phyloP scores from a whole-genome alignment of 2,888 invertebrate genomes.

The Geophilus truncorum region DNA sequence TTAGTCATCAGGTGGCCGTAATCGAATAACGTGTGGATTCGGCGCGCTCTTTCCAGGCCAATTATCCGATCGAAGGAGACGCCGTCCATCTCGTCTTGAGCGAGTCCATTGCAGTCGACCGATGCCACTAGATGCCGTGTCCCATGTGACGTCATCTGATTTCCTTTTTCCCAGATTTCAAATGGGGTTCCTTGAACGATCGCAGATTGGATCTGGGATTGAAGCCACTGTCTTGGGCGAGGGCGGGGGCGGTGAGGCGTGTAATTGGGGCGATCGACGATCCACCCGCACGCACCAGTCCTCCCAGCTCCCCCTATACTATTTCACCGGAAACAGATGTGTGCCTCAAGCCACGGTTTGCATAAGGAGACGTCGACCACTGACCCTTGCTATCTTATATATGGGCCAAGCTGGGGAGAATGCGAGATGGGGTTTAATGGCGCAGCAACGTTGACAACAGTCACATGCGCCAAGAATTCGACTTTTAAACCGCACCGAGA shows the following conservation, averaged over 20 bases:
- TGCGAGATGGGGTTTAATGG: background rate
- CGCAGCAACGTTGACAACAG: background rate
- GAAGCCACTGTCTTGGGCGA: conserved; percentile 10
- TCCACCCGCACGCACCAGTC: background rate
- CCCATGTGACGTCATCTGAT: background rate
- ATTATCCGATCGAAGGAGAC: background rate
- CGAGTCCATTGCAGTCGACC: background rate
- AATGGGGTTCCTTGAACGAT: background rate
- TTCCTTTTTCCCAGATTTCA: conserved; percentile 1
- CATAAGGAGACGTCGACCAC: background rate
- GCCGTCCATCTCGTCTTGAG: background rate
- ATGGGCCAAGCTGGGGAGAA: background rate
- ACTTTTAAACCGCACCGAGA: no score
- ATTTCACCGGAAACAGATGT: conserved; percentile 10
- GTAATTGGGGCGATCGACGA: conserved; percentile 4
- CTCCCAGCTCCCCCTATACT: background rate
- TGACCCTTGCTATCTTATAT: background rate
- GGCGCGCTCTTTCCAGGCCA: background rate
- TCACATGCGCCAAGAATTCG: background rate
- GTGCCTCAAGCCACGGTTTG: background rate
- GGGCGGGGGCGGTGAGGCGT: background rate
- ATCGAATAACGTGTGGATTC: background rate
- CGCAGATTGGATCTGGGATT: conserved; percentile 10
- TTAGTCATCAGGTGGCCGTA: background rate
- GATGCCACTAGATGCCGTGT: background rate